phyloP scores from a whole-genome alignment of 2,888 invertebrate genomes.

The Drosophila leonis region DNA sequence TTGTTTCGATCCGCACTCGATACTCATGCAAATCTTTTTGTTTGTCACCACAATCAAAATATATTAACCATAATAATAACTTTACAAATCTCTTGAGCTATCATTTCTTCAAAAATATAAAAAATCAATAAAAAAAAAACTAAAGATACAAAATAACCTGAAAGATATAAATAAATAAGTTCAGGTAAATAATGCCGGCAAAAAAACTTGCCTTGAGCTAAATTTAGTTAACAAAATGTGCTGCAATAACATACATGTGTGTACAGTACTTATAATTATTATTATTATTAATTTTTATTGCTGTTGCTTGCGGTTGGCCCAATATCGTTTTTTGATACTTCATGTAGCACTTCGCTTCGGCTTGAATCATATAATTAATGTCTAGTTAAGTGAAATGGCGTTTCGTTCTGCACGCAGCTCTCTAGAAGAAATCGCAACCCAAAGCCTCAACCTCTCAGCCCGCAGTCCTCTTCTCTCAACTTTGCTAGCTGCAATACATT shows the following conservation, averaged over 20 bases:
- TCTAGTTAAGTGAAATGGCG: conserved; percentile 77
- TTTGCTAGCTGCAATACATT: conserved; percentile 11
- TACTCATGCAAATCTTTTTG: no score
- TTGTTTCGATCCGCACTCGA: no score
- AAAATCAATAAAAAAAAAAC: not conserved
- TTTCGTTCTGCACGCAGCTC: conserved; percentile 41
- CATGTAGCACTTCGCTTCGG: conserved; percentile 1
- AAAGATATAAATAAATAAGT: conserved; percentile 21
- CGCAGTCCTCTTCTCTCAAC: not conserved
- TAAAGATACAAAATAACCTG: not conserved
- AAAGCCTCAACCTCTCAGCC: not conserved
- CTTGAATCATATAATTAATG: conserved; percentile 69
- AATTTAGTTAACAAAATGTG: conserved; percentile 54
- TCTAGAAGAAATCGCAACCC: not conserved
- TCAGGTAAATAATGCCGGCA: conserved; percentile 30
- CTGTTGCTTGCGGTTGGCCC: not conserved
- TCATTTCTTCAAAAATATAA: not conserved
- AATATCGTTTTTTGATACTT: not conserved
- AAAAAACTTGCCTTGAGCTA: conserved; percentile 66
- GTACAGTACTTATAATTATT: conserved; percentile 49
- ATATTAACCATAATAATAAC: not conserved
- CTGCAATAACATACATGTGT: conserved; percentile 40
- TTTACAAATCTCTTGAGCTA: not conserved
- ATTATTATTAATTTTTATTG: conserved; percentile 45
- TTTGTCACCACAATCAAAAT: not conserved